Conservation (phyloP, 92 coral and sea anemone genomes). For the Zoanthus solanderi region DNA sequence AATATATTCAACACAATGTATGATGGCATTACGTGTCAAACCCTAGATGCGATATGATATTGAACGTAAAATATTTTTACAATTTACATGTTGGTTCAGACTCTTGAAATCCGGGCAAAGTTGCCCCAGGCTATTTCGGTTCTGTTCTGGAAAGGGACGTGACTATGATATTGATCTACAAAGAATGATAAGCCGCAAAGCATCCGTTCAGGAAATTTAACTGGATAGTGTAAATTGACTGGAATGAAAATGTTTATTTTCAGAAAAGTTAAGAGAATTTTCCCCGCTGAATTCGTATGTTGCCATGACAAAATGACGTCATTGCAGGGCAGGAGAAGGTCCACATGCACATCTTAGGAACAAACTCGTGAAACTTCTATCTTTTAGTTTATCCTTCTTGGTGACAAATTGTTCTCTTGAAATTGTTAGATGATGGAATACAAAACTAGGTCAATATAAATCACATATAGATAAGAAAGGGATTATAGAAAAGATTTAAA, state of each 20-base stretch:
- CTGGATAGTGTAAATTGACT: neutral
- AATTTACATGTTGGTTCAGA: neutral
- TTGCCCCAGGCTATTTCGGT: conserved; percentile 23
- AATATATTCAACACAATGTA: no score
- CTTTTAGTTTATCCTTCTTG: no score
- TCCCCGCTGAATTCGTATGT: neutral
- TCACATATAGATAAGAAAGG: no score
- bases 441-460: no score
- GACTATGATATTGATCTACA: conserved; percentile 15
- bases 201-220: neutral
- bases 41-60: no score
- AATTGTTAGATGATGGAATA: no score
- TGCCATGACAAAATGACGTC: neutral
- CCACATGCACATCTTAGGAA: neutral
- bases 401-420: no score
- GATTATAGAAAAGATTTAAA: no score
- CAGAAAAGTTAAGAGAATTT: neutral
- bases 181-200: conserved; percentile 4
- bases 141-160: conserved; percentile 5
- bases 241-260: neutral
- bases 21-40: no score
- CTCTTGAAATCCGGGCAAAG: conserved; percentile 1
- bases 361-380: no score
- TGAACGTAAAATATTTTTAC: neutral
- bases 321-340: neutral